Percentiles rank a stretch among this genome's conserved stretches.
These are phyloP conservation scores for Coenonympha arcania DNA, from an alignment of 2,888 invertebrate species.

Conservation along the genomic window DNA sequence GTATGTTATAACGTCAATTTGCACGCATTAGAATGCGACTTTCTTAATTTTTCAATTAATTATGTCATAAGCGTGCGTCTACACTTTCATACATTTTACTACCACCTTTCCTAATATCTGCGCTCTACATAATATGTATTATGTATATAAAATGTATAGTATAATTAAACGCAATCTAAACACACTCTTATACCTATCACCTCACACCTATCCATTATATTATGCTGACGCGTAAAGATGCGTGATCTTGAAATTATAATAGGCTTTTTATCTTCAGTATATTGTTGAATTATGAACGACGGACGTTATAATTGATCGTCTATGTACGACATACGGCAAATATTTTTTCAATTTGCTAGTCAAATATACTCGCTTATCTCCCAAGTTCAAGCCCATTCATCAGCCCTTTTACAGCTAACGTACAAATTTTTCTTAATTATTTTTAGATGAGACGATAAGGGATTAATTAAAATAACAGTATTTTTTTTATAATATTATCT, in stretches of 20 bases:
- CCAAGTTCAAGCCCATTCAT: neutral
- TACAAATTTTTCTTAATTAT: neutral
- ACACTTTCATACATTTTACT: too few species aligned
- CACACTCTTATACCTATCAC: neutral
- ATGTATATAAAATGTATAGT: too few species aligned
- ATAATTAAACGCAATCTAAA: neutral
- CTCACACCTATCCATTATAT: neutral
- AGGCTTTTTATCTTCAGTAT: constrained; percentile 1
- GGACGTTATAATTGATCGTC: constrained; percentile 14
- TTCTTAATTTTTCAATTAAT: too few species aligned
- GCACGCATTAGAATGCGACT: too few species aligned
- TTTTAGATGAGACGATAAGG: neutral
- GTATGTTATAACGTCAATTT: too few species aligned
- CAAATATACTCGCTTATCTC: constrained; percentile 11
- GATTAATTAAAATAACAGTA: neutral
- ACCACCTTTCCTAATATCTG: too few species aligned
- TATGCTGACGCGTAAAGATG: neutral
- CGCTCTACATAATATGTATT: too few species aligned
- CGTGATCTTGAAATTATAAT: constrained; percentile 10
- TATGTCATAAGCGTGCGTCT: too few species aligned
- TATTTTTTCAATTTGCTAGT: neutral
- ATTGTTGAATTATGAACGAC: constrained; percentile 4
- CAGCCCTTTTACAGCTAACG: neutral
- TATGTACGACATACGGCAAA: too few species aligned
- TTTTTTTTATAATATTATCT: too few species aligned